These are phyloP conservation scores for Xiphophorus birchmanni DNA, from an alignment of 2,797 vertebrate species.

Conservation along the genomic window DNA sequence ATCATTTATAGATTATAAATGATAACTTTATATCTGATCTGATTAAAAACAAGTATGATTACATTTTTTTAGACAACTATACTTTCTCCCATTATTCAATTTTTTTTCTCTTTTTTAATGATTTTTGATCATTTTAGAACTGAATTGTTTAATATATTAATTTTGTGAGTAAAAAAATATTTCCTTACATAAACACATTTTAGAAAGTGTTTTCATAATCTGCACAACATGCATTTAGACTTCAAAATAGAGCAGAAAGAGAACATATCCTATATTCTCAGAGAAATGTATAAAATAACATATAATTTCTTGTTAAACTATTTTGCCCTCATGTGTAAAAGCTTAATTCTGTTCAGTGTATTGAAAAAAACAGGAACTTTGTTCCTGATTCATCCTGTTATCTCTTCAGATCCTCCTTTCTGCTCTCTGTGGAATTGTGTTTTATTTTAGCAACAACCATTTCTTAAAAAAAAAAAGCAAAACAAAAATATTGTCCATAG, in stretches of 20 bases:
- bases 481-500: neutral
- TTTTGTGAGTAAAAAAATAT: neutral
- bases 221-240: neutral
- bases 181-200: neutral
- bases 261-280: neutral
- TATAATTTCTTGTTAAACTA: neutral
- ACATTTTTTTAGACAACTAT: neutral
- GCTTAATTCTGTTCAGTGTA: neutral
- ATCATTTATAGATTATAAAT: neutral
- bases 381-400: neutral
- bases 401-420: neutral
- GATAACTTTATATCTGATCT: neutral
- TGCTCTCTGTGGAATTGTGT: neutral
- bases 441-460: neutral
- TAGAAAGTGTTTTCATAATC: neutral
- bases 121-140: neutral
- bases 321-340: neutral
- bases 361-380: neutral
- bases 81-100: neutral
- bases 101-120: neutral
- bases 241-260: neutral
- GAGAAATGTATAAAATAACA: neutral
- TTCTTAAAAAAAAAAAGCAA: neutral
- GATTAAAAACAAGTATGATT: neutral
- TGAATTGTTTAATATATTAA: neutral